Evolutionary conservation across 2,888 invertebrate species (phyloP).

Genomic region (Thyatira batis): DNA sequence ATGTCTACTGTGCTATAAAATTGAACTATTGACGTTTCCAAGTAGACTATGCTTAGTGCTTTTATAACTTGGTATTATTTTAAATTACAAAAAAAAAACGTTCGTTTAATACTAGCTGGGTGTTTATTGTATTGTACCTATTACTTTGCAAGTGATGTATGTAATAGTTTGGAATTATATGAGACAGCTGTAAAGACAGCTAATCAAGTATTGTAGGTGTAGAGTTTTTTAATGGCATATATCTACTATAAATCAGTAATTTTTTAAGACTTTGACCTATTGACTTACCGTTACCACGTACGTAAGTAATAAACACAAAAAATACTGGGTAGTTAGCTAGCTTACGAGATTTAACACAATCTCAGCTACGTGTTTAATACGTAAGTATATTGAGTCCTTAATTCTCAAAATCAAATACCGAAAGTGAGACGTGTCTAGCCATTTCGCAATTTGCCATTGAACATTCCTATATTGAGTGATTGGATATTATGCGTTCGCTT

Average conservation of each 20-base stretch:
- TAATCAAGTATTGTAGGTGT: no score
- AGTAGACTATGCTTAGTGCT: not conserved
- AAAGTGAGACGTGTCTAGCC: not conserved
- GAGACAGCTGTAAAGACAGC: not conserved
- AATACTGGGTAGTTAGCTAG: no score
- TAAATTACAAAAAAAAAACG: not conserved
- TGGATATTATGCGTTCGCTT: conserved; percentile 34
- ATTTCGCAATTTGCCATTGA: not conserved
- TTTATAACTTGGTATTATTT: not conserved
- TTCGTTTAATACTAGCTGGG: not conserved
- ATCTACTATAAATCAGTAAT: no score
- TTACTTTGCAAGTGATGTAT: not conserved
- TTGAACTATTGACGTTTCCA: not conserved
- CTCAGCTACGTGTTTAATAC: no score
- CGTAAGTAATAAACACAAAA: no score
- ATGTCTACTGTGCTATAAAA: not conserved
- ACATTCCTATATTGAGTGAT: conserved; percentile 13
- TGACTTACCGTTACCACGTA: no score
- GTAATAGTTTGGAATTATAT: not conserved
- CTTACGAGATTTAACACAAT: no score
- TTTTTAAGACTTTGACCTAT: no score
- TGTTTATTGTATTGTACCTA: not conserved
- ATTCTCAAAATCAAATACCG: not conserved
- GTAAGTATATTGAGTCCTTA: no score
- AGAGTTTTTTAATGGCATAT: no score